phyloP scores from a whole-genome alignment of 1,140 invertebrate genomes.

The Mactra quadrangularis region DNA sequence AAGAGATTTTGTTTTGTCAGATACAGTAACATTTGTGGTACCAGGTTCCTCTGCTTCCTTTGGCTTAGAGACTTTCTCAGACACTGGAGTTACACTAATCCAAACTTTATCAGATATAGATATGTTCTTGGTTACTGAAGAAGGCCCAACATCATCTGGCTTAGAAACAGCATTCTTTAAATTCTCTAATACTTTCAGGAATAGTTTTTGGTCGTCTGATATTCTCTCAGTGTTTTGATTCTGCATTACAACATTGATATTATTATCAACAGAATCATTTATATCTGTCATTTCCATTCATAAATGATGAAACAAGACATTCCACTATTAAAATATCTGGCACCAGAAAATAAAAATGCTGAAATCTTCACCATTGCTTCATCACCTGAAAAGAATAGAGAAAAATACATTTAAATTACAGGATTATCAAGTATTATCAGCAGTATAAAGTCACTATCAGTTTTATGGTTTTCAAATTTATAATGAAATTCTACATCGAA shows the following conservation, averaged over 20 bases:
- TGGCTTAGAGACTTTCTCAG: constrained; percentile 1
- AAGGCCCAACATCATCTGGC: neutral
- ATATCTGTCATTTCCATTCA: too few relatives aligned
- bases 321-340: too few relatives aligned
- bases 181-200: constrained; percentile 59
- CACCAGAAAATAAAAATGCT: too few relatives aligned
- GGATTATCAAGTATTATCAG: too few relatives aligned
- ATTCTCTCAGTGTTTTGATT: constrained; percentile 5
- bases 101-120: neutral
- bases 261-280: too few relatives aligned
- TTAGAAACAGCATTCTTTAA: constrained; percentile 52
- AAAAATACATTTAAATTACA: too few relatives aligned
- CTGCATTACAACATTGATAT: neutral
- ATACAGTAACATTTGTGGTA: constrained; percentile 47
- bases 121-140: neutral
- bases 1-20: constrained; percentile 57
- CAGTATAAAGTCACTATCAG: too few relatives aligned
- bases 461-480: too few relatives aligned
- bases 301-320: too few relatives aligned
- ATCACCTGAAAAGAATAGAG: too few relatives aligned
- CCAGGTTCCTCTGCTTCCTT: constrained; percentile 34
- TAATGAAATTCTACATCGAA: too few relatives aligned
- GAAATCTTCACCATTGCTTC: too few relatives aligned
- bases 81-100: neutral
- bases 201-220: constrained; percentile 48